Conservation (phyloP, 2,888 invertebrate genomes). For the Sepioteuthis lessoniana region DNA sequence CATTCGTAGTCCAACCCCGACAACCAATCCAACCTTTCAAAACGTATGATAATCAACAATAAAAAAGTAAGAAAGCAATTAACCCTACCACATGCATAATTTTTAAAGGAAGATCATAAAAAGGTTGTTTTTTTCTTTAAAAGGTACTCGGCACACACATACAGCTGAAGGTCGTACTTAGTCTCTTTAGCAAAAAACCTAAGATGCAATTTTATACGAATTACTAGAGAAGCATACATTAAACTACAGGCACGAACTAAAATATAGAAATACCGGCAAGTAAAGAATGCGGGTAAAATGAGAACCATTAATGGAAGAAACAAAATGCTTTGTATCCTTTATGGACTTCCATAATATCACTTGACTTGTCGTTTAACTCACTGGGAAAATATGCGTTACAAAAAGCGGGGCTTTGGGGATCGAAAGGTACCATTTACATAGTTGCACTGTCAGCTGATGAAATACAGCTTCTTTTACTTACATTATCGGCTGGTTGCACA, state of each 20-base stretch:
- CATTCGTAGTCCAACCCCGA: neutral
- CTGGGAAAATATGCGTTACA: neutral
- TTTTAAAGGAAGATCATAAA: neutral
- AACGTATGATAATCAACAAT: neutral
- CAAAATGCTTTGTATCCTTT: neutral
- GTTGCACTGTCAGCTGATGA: neutral
- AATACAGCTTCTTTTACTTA: neutral
- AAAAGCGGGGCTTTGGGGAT: neutral
- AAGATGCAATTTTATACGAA: neutral
- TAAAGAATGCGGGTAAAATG: neutral
- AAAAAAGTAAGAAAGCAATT: neutral
- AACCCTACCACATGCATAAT: neutral
- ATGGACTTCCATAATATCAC: constrained; percentile 11
- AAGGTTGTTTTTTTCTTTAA: neutral
- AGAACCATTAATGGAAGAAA: neutral
- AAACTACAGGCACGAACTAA: neutral
- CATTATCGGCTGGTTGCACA: constrained; percentile 38
- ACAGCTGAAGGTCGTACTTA: neutral
- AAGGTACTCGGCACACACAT: neutral
- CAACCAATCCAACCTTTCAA: no score
- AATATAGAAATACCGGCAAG: neutral
- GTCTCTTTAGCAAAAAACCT: no score
- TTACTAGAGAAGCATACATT: neutral
- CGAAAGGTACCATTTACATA: neutral
- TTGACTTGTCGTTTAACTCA: neutral